A percentile compares a stretch with the other conserved stretches of the same genome.
Conservation (phyloP, 2,797 vertebrate genomes). For the Channallabes apus region DNA sequence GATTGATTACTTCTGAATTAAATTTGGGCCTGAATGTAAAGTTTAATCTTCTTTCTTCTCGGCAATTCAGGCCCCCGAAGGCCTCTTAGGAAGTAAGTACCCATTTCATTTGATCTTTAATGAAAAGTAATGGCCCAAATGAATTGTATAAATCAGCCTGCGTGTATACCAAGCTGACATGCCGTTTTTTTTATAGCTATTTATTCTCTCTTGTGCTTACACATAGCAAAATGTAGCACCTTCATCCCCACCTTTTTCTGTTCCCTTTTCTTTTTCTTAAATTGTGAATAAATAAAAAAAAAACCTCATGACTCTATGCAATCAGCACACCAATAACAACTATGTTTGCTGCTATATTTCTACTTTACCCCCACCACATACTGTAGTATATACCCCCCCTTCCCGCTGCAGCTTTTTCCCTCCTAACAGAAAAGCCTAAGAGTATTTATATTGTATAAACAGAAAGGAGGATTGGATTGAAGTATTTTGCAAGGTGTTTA, state of each 20-base stretch:
- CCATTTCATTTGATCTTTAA: slow-evolving; percentile 99
- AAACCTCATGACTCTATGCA: slow-evolving; percentile 34
- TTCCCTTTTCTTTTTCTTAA: slow-evolving; percentile 57
- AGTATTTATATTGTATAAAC: slow-evolving; percentile 65
- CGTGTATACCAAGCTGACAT: slow-evolving; percentile 97
- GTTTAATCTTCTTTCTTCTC: slow-evolving; percentile 99
- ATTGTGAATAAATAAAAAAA: slow-evolving; percentile 44
- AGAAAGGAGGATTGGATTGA: slow-evolving; percentile 69
- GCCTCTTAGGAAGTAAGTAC: slow-evolving; percentile 99
- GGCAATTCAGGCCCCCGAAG: slow-evolving; percentile 99
- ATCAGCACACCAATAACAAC: slow-evolving; percentile 46
- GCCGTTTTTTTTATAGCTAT: slow-evolving; percentile 63
- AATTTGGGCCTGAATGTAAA: slow-evolving; percentile 99
- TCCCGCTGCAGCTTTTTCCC: slow-evolving; percentile 29
- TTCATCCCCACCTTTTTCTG: slow-evolving; percentile 29
- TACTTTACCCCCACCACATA: slow-evolving; percentile 12
- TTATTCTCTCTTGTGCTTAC: slow-evolving; percentile 69
- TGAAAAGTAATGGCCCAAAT: slow-evolving; percentile 99
- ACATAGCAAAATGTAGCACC: slow-evolving; percentile 64
- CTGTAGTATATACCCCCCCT: not conserved
- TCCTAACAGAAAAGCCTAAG: slow-evolving; percentile 69
- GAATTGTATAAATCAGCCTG: slow-evolving; percentile 99
- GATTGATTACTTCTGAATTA: slow-evolving; percentile 99
- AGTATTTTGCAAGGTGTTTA: slow-evolving; percentile 72
- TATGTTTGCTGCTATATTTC: slow-evolving; percentile 49